Conservation (phyloP, 2,888 invertebrate genomes). For the Drosophila diplacantha region DNA sequence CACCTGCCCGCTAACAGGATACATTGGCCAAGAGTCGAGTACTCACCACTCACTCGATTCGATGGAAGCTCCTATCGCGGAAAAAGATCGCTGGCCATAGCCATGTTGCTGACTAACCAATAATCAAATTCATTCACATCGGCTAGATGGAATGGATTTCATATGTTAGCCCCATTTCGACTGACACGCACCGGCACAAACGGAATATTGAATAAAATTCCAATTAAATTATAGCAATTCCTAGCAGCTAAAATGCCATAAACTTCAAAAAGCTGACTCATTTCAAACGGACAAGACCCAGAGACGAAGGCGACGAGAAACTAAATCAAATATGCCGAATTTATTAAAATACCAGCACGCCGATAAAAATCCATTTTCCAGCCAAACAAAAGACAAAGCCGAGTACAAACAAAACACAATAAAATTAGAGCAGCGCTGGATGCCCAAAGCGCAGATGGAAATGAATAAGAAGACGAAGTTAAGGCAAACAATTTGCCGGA, state of each 20-base stretch:
- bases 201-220: slow-evolving; percentile 13
- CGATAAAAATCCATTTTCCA: slow-evolving; percentile 49
- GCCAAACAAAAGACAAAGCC: slow-evolving; percentile 14
- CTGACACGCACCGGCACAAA: slow-evolving; percentile 32
- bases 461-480: slow-evolving; percentile 9
- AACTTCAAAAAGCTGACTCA: slow-evolving; percentile 56
- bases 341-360: slow-evolving; percentile 45
- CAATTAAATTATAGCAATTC: slow-evolving; percentile 36
- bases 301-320: slow-evolving; percentile 9
- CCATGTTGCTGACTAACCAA: slow-evolving; percentile 13
- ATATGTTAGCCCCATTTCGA: slow-evolving; percentile 6
- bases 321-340: slow-evolving; percentile 32
- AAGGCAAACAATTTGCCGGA: slow-evolving; percentile 23
- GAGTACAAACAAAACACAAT: slow-evolving; percentile 33
- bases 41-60: slow-evolving; percentile 6
- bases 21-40: slow-evolving; percentile 6
- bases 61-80: slow-evolving; percentile 23
- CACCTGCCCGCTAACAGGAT: slow-evolving; percentile 30
- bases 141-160: slow-evolving; percentile 2
- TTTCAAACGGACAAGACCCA: slow-evolving; percentile 12
- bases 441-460: slow-evolving; percentile 12
- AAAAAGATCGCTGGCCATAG: slow-evolving; percentile 20
- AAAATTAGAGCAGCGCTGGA: slow-evolving; percentile 30
- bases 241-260: slow-evolving; percentile 14
- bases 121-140: slow-evolving; percentile 3